A percentile compares a stretch with the other conserved stretches of the same genome.
Conservation (phyloP, 2,888 invertebrate genomes). For the Parascotia fuliginaria region DNA sequence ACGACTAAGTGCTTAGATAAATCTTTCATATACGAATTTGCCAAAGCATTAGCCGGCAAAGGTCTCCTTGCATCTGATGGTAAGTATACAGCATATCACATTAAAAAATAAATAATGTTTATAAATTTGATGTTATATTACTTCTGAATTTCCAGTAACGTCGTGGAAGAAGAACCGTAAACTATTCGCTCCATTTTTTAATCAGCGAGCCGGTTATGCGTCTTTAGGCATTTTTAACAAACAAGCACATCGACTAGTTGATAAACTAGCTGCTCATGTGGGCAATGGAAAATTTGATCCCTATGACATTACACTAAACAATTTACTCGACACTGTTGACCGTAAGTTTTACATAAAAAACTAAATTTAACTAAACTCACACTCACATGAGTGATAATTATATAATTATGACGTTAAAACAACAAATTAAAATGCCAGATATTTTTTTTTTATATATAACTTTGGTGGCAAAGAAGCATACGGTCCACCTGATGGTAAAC, state of each 20-base stretch:
- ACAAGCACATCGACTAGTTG: conserved; percentile 36
- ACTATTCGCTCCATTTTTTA: conserved; percentile 50
- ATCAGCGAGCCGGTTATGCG: conserved; percentile 40
- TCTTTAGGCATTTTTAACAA: conserved; percentile 42
- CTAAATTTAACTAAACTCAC: neutral
- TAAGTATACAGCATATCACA: conserved; percentile 2
- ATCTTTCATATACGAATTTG: conserved; percentile 30
- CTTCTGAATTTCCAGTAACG: conserved; percentile 46
- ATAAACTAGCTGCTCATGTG: conserved; percentile 23
- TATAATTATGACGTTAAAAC: too few relatives aligned
- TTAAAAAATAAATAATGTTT: too few relatives aligned
- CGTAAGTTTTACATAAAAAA: conserved; percentile 36
- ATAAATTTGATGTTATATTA: too few relatives aligned
- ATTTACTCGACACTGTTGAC: conserved; percentile 42
- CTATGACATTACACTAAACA: conserved; percentile 22
- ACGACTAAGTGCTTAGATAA: conserved; percentile 28
- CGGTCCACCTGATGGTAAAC: too few relatives aligned
- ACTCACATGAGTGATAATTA: too few relatives aligned
- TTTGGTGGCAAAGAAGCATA: too few relatives aligned
- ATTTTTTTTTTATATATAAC: too few relatives aligned
- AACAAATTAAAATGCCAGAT: too few relatives aligned
- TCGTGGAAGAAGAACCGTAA: conserved; percentile 56
- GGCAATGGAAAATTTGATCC: conserved; percentile 44
- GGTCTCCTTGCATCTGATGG: conserved; percentile 26
- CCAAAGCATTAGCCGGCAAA: conserved; percentile 24